These are phyloP conservation scores for Cephus spinipes DNA, from an alignment of 2,888 invertebrate species.

Conservation along the genomic window DNA sequence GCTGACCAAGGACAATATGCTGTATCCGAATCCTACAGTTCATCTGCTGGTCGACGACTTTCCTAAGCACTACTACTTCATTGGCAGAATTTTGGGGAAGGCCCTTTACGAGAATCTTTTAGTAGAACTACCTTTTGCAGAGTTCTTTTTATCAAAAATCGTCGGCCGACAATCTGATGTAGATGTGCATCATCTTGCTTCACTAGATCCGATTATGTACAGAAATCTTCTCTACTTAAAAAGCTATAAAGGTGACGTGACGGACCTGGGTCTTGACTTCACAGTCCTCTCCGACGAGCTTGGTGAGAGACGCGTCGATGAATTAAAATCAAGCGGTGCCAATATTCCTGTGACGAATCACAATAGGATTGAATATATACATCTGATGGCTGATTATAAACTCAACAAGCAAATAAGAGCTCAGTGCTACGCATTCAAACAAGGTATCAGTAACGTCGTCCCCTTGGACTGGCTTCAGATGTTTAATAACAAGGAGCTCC, in stretches of 20 bases:
- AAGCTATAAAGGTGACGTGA: slow-evolving; percentile 86
- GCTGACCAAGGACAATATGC: slow-evolving; percentile 89
- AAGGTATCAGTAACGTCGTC: slow-evolving; percentile 91
- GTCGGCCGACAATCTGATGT: slow-evolving; percentile 83
- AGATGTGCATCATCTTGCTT: slow-evolving; percentile 92
- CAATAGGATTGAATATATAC: slow-evolving; percentile 97
- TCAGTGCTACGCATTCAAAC: slow-evolving; percentile 89
- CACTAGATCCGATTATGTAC: slow-evolving; percentile 92
- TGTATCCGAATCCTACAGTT: slow-evolving; percentile 97
- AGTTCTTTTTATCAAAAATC: slow-evolving; percentile 92
- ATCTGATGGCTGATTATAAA: slow-evolving; percentile 95
- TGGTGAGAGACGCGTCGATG: slow-evolving; percentile 89
- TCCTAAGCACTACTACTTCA: slow-evolving; percentile 91
- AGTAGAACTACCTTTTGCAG: slow-evolving; percentile 94
- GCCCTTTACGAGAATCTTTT: slow-evolving; percentile 95
- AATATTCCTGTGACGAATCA: slow-evolving; percentile 91
- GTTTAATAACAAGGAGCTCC: slow-evolving; percentile 94
- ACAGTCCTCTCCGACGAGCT: slow-evolving; percentile 91
- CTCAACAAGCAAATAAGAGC: slow-evolving; percentile 89
- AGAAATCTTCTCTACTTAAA: slow-evolving; percentile 90
- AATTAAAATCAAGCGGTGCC: slow-evolving; percentile 90
- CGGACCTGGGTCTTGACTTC: slow-evolving; percentile 92
- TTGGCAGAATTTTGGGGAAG: slow-evolving; percentile 94
- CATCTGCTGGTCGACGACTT: slow-evolving; percentile 87
- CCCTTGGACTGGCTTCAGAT: slow-evolving; percentile 93